Evolutionary conservation across 2,797 vertebrate species (phyloP).

Genomic region (Anguilla megastoma): DNA sequence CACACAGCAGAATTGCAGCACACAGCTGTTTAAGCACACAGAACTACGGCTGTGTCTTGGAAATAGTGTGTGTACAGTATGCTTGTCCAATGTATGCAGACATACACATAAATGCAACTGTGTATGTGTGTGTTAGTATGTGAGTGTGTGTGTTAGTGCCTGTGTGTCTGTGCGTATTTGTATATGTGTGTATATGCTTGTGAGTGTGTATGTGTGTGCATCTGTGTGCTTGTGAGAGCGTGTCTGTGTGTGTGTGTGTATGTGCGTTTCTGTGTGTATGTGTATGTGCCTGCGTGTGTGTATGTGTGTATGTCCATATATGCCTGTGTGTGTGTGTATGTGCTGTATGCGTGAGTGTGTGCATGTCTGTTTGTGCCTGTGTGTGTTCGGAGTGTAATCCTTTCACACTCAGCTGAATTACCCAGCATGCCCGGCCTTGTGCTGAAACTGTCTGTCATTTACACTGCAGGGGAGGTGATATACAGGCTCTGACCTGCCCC

Average conservation of each 20-base stretch:
- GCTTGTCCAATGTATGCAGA: background rate
- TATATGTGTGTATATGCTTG: background rate
- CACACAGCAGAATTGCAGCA: background rate
- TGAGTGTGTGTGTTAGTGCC: too few species aligned
- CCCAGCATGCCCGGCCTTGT: too few species aligned
- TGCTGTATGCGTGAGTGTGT: background rate
- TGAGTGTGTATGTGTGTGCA: background rate
- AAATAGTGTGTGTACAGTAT: background rate
- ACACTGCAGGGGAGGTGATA: too few species aligned
- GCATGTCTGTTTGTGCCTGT: conserved; percentile 12
- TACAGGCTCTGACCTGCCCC: too few species aligned
- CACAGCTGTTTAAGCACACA: background rate
- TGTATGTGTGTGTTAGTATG: background rate
- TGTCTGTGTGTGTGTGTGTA: conserved; percentile 21
- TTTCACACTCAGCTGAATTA: too few species aligned
- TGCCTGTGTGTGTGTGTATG: conserved; percentile 17
- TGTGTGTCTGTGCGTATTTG: background rate
- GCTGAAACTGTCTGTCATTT: too few species aligned
- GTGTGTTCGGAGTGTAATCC: background rate
- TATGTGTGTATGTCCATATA: conserved; percentile 26
- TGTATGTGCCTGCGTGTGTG: conserved; percentile 38
- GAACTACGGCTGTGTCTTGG: background rate
- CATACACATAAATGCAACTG: background rate
- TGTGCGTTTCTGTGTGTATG: conserved; percentile 49
- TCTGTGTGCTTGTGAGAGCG: too few species aligned